Conservation (phyloP, 2,888 invertebrate species). For the Quadroppia sp. region DNA sequence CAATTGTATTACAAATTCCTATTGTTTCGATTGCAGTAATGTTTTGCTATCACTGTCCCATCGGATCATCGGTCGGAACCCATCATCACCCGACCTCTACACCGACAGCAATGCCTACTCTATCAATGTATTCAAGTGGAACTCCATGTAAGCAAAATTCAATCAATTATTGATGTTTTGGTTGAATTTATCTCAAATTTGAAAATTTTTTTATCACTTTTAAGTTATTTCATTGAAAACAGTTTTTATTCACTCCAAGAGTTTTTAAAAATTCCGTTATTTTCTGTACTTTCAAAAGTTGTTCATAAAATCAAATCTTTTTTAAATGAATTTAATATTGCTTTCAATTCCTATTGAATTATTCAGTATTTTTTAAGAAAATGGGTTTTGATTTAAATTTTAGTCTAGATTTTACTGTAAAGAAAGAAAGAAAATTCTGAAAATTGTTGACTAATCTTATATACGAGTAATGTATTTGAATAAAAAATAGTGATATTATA, state of each 20-base stretch:
- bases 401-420: no score
- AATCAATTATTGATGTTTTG: neutral
- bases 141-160: slow-evolving; percentile 46
- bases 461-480: neutral
- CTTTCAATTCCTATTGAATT: slow-evolving; percentile 25
- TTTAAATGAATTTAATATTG: slow-evolving; percentile 3
- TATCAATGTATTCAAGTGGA: slow-evolving; percentile 45
- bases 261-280: slow-evolving; percentile 10
- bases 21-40: slow-evolving; percentile 56
- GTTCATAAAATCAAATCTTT: slow-evolving; percentile 24
- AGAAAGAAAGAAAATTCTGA: slow-evolving; percentile 9
- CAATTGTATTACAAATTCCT: no score
- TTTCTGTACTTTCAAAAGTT: slow-evolving; percentile 1
- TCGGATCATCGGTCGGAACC: slow-evolving; percentile 45
- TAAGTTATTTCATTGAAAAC: neutral
- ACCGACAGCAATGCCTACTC: slow-evolving; percentile 21
- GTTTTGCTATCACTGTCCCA: slow-evolving; percentile 91
- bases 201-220: neutral
- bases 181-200: slow-evolving; percentile 1
- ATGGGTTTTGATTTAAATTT: neutral
- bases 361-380: slow-evolving; percentile 16
- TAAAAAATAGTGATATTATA: slow-evolving; percentile 7
- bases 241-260: slow-evolving; percentile 8
- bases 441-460: slow-evolving; percentile 20
- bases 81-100: slow-evolving; percentile 42